Evolutionary conservation across 1,140 invertebrate genomes (phyloP), one percentile per base, ranked within the genome.

Genomic region (Chironomus striatipennis): DNA sequence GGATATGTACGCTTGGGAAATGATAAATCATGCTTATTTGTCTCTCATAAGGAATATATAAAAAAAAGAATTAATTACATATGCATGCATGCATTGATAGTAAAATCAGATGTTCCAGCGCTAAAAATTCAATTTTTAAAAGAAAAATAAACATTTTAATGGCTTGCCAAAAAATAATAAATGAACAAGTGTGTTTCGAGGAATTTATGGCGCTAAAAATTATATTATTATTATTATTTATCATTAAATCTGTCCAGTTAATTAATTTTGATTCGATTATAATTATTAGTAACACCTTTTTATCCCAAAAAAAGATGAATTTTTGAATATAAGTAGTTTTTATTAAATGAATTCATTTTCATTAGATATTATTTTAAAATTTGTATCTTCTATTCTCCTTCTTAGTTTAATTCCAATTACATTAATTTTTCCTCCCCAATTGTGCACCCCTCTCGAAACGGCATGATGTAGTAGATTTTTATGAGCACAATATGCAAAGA

Each of bases 11-110:
- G 24, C 24, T 34, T 34, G 47, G 47, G n/a, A n/a, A 57, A 47
- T 47, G 43, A 47, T n/a, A 57, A 57, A 57, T n/a, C n/a, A 57
- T 57, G 47, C 47, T 57, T 57, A 57, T n/a, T 57, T 57, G 47
- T 57, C 47, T 57, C 47, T 57, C 24, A 34, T 34, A 34, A 34
- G 24, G 24, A 34, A n/a, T n/a, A n/a, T n/a, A n/a, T n/a, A n/a
- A 34, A 34, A 2, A 34, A 34, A 34, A 34, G 5, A 34, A 34
- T 34, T 34, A 34, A 34, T 2, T 34, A 34, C 24, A 34, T 34
- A 34, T 34, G 24, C 24, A 34, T 34, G 5, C 5, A 34, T 34
- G 24, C 24, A 34, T 34, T 34, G 24, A 34, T 34, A 34, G 24
- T 34, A 5, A 34, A 34, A 34, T n/a, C n/a, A n/a, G n/a, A 34